These are phyloP conservation scores for Choloepus didactylus DNA, from an alignment of 2,797 vertebrate genomes.

Conservation along the genomic window DNA sequence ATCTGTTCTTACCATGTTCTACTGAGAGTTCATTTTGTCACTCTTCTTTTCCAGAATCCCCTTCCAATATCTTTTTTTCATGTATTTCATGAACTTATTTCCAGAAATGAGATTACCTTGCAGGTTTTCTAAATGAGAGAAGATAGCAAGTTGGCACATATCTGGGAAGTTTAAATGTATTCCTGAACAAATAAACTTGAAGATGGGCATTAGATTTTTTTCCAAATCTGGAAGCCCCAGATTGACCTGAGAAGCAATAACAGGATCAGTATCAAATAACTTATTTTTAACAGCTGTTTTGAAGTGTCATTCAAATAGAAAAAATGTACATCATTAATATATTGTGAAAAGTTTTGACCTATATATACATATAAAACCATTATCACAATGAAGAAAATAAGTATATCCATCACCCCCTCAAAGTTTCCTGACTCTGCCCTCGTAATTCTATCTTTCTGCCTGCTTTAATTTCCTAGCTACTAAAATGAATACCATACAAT, in stretches of 20 bases:
- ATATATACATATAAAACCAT: background rate
- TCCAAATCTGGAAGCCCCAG: background rate
- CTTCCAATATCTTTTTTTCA: background rate
- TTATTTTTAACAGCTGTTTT: background rate
- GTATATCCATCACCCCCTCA: too few relatives aligned
- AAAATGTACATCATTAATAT: background rate
- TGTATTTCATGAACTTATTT: background rate
- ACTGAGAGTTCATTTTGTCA: background rate
- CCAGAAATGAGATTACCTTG: background rate
- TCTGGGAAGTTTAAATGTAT: background rate
- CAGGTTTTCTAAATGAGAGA: background rate
- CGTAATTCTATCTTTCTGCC: too few relatives aligned
- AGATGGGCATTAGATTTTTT: background rate
- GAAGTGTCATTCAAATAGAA: background rate
- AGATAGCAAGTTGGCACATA: background rate
- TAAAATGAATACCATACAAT: too few relatives aligned
- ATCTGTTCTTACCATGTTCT: background rate
- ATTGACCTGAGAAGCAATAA: background rate
- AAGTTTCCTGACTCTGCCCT: too few relatives aligned
- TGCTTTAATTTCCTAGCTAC: too few relatives aligned
- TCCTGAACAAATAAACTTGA: background rate
- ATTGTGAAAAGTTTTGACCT: background rate
- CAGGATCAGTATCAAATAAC: background rate
- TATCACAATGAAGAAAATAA: background rate
- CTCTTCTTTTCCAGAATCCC: background rate